Base-by-base conservation (phyloP, 1,140 invertebrate species). In the Lepidurus apus region DNA sequence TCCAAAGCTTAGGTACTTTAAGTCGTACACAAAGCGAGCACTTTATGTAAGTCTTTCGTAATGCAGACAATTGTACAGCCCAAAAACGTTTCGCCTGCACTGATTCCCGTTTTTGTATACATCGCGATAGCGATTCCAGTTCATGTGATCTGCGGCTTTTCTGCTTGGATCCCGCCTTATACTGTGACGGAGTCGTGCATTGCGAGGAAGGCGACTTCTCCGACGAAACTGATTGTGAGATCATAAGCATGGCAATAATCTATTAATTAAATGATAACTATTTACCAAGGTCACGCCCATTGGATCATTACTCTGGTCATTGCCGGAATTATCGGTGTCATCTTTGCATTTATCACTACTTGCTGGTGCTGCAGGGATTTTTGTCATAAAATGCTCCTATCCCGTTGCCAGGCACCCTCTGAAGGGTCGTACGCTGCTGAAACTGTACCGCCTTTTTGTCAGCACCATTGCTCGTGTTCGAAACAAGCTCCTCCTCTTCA, bases 171-270 rank as follows among this genome's bases (percentile, higher is more conserved):
- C 44, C 76, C 42, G 43, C 73, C 8, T 77, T 79, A 11, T 17
- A 65, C 0, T 80, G 79, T 53, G 79, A 80, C 43, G 79, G 76
- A 24, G 44, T 78, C 24, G 13, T 77, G 5, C 73, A 80, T 73
- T 80, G 79, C 24, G 76, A 80, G 43, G 77, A 80, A 17, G 76
- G 76, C 21, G 79, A 80, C 73, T 42, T 24, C 1, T 80, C 79
- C 17, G 79, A 80, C 43, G 79, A 80, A 75, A 42, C 42, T 42
- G 74, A 53, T 26, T 80, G 79, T 79, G 75, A 34, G 1, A 21
- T 17, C 13, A 21, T 5, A 65, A 65, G 17, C 21, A 13, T 7
- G 21, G 17, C 53, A 65, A 7, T 21, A 7, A n/a, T 65, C 13
- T 7, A 1, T 47, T 4, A 47, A 47, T 2, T 11, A 47, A 47